Evolutionary conservation across 2,797 vertebrate genomes (phyloP).

Genomic region (Microchirus variegatus): DNA sequence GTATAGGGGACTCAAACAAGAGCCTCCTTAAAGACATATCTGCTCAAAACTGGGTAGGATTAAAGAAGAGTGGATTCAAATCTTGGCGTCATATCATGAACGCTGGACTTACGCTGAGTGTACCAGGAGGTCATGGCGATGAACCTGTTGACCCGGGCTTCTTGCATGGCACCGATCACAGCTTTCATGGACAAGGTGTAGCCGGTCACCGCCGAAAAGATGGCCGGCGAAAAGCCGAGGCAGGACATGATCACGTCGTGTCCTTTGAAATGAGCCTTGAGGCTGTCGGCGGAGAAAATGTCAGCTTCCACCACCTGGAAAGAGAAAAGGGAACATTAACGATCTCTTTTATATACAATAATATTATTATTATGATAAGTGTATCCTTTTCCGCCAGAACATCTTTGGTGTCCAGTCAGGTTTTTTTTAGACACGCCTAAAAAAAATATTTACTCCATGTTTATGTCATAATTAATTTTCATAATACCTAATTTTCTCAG

Average conservation of each 20-base stretch:
- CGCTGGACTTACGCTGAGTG: slow-evolving; percentile 76
- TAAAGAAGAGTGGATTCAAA: background rate
- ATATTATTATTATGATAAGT: too few species aligned
- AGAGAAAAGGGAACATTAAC: background rate
- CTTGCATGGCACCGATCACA: slow-evolving; percentile 73
- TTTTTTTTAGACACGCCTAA: too few species aligned
- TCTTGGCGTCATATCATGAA: background rate
- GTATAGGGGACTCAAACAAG: too few species aligned
- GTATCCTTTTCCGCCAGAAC: too few species aligned
- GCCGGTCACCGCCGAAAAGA: slow-evolving; percentile 76
- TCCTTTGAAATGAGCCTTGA: slow-evolving; percentile 79
- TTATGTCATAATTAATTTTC: too few species aligned
- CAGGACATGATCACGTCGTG: slow-evolving; percentile 85
- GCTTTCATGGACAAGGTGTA: slow-evolving; percentile 80
- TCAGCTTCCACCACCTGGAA: slow-evolving; percentile 81
- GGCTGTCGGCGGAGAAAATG: slow-evolving; percentile 78
- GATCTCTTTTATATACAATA: background rate
- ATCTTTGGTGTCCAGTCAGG: too few species aligned
- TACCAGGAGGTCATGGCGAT: slow-evolving; percentile 87
- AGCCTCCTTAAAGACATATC: too few species aligned
- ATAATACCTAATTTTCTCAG: too few species aligned
- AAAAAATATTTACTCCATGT: too few species aligned
- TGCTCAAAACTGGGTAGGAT: background rate
- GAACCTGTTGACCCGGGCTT: slow-evolving; percentile 73
- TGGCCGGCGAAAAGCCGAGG: slow-evolving; percentile 80